Percentiles rank a stretch among this genome's conserved stretches.
phyloP scores from a whole-genome alignment of 2,888 invertebrate species.

The Agapostemon virescens region DNA sequence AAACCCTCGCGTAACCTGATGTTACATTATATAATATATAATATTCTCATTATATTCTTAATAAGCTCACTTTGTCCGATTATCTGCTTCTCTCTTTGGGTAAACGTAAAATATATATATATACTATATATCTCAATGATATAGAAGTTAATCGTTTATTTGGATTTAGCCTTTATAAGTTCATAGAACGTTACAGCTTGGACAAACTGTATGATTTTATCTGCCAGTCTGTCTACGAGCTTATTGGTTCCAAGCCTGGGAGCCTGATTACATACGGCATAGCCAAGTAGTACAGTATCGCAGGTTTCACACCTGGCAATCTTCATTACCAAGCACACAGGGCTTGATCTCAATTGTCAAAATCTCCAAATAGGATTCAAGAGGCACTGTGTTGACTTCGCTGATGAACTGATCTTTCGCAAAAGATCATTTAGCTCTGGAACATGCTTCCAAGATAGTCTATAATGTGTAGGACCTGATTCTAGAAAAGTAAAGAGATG shows the following conservation, averaged over 20 bases:
- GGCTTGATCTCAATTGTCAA: slow-evolving; percentile 6
- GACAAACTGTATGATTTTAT: not conserved
- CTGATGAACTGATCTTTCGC: not conserved
- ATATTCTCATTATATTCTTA: slow-evolving; percentile 64
- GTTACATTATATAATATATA: slow-evolving; percentile 63
- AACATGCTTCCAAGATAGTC: not conserved
- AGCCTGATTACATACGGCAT: no score
- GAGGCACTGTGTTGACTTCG: slow-evolving; percentile 4
- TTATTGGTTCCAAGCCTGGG: not conserved
- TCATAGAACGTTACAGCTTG: slow-evolving; percentile 29
- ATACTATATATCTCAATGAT: slow-evolving; percentile 60
- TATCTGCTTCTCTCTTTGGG: slow-evolving; percentile 75
- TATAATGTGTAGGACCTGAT: not conserved
- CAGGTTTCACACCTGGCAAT: not conserved
- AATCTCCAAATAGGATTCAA: slow-evolving; percentile 6
- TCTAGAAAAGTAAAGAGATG: not conserved
- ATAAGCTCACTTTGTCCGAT: slow-evolving; percentile 71
- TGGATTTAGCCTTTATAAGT: slow-evolving; percentile 50
- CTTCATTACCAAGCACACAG: slow-evolving; percentile 1
- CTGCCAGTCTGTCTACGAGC: not conserved
- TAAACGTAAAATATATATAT: slow-evolving; percentile 77
- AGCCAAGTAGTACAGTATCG: not conserved
- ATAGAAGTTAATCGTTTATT: slow-evolving; percentile 53
- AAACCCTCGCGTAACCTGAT: slow-evolving; percentile 62
- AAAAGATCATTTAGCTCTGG: not conserved